A percentile compares a stretch with the other conserved stretches of the same genome.
Conservation (phyloP, 1,140 invertebrate genomes). For the Platorchestia sp. region DNA sequence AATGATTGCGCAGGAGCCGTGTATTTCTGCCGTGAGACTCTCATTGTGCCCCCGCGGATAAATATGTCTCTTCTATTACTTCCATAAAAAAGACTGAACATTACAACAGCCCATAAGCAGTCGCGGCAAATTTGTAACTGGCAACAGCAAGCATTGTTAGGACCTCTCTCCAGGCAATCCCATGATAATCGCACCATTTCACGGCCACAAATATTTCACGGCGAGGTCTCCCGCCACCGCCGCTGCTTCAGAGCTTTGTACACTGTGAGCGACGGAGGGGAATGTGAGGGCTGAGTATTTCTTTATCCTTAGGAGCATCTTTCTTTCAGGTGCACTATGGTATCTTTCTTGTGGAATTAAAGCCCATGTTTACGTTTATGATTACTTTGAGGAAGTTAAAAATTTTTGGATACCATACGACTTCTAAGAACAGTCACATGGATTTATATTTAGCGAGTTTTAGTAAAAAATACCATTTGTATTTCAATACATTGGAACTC, state of each 20-base stretch:
- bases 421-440: background rate
- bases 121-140: background rate
- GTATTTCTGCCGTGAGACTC: background rate
- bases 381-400: background rate
- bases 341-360: background rate
- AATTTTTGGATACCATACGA: background rate
- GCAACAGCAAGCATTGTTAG: background rate
- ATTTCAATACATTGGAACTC: background rate
- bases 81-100: slow-evolving; percentile 1
- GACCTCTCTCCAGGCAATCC: slow-evolving; percentile 4
- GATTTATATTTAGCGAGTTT: background rate
- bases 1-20: background rate
- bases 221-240: background rate
- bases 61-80: background rate
- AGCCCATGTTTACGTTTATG: background rate
- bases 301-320: background rate
- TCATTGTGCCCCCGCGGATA: background rate
- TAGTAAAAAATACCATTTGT: background rate
- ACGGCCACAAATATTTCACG: slow-evolving; percentile 6
- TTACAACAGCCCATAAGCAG: background rate
- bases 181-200: slow-evolving; percentile 7
- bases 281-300: background rate
- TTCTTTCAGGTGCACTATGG: background rate
- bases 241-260: background rate
- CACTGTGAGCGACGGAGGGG: background rate